Evolutionary conservation across 2,888 invertebrate genomes (phyloP).

Genomic region (Ischnus inquisitorius): DNA sequence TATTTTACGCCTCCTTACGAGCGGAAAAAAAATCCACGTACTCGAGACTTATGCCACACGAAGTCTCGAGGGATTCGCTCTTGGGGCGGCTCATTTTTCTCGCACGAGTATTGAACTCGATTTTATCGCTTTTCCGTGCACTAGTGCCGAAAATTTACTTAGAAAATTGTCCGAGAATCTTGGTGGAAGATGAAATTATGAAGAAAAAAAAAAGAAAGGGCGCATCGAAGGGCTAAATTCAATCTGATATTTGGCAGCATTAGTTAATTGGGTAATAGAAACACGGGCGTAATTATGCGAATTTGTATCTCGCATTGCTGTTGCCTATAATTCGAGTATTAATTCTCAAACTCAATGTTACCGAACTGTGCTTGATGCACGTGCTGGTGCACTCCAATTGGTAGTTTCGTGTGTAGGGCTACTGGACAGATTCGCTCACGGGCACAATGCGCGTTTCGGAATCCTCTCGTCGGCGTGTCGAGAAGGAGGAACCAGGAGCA

Average conservation of each 20-base stretch:
- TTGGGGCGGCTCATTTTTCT: no score
- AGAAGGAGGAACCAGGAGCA: slow-evolving; percentile 27
- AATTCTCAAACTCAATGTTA: neutral
- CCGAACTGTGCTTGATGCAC: slow-evolving; percentile 12
- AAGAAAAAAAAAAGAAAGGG: neutral
- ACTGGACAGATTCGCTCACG: slow-evolving; percentile 22
- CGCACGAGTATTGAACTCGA: no score
- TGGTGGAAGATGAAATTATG: neutral
- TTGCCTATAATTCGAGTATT: slow-evolving; percentile 2
- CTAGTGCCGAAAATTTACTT: no score
- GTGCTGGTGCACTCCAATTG: neutral
- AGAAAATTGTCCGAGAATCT: no score
- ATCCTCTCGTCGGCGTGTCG: slow-evolving; percentile 38
- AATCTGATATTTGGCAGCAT: no score
- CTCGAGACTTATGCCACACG: no score
- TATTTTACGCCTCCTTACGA: neutral
- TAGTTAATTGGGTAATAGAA: no score
- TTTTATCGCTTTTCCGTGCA: no score
- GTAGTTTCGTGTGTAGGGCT: neutral
- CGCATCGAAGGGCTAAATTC: neutral
- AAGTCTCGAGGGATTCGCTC: no score
- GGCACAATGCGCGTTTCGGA: slow-evolving; percentile 34
- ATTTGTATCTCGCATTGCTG: neutral
- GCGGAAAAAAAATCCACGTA: neutral
- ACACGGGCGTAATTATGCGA: neutral